Base-by-base conservation (phyloP, 23 tunicate species). In the Styela clava region DNA sequence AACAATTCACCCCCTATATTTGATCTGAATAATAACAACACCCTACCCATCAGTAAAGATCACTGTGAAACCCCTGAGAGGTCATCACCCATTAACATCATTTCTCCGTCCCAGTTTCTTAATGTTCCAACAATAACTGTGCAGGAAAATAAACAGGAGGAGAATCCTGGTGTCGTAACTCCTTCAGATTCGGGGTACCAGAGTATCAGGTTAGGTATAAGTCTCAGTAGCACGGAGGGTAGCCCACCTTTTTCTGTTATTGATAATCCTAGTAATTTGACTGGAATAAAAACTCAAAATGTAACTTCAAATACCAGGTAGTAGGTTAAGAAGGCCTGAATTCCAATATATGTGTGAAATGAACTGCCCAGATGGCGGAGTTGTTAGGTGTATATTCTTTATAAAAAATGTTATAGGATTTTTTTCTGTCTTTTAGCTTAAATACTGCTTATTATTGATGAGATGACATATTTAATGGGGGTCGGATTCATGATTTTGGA, bases 181-280 rank as follows among this genome's bases (percentile, higher is more conserved):
- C 77, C 77, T 33, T 71, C 77, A 22, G 77, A 71, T 34, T 71
- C 77, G 16, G 77, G 77, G 12, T 71, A 71, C 16, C 77, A 32
- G 16, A 71, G 77, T 32, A 21, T 71, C 3, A 32, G 35, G 35
- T 32, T 71, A 28, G 77, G 77, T 21, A 18, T 28, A 3, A 71
- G 77, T 34, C 29, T 71, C 5, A 71, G 77, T 34, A 71, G 77
- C 34, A 71, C 32, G 24, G 77, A 71, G 29, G 77, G 34, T 71
- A 71, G 77, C 77, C 77, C 77, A 32, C 77, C 77, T 3, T 71
- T 71, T 71, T 31, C 77, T 16, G 7, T 30, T 33, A 16, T 71
- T 3, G 77, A 30, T 12, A 44, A 12, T 44, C 12, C 56, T 12
- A 44, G 12, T 44, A 44, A 44, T 44, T 44, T 44, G 56, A 44